Base-by-base conservation (phyloP, 2,888 invertebrate species). In the Melinaea menophilus region DNA sequence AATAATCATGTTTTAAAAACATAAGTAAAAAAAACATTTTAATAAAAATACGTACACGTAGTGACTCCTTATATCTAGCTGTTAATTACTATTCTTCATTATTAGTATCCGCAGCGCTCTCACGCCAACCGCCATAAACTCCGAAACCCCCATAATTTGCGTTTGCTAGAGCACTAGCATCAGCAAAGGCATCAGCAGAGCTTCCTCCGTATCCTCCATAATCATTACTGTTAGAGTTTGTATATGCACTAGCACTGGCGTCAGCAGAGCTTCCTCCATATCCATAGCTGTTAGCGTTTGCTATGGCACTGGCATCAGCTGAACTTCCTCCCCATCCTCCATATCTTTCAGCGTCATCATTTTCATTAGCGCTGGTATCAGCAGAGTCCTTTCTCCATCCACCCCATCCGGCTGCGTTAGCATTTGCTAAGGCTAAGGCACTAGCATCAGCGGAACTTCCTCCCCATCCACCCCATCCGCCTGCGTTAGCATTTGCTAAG, bases 291-390 rank as follows among this genome's bases (percentile, higher is more conserved):
- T 56, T 56, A 34, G 65, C 67, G 46, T 62, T 55, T 1, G 70
- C 70, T 56, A 55, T 12, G 11, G 75, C 73, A 33, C 65, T 65
- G 4, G 72, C 68, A 46, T 70, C 58, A 1, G 70, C 66, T 11
- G 56, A 59, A 62, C 63, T 37, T 57, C 67, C 56, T 54, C 67
- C 33, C n/a, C 35, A 34, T 54, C 69, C 54, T 56, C 61, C 59
- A 2, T 57, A 13, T 45, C 66, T 65, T 12, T 51, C 61, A 31
- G 65, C 35, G 7, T 31, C n/a, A 5, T 65, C 65, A 35, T 62
- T 68, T 2, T 65, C 61, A 7, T 59, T 22, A 12, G 68, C 64
- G 33, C 57, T 11, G 7, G 68, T 63, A 5, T 65, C 61, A 55
- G 68, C 68, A 34, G 56, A 56, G 4, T 63, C 63, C 13, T 62